These are phyloP conservation scores for Tetraodon nigroviridis DNA, from an alignment of 2,113 vertebrate species.

Conservation along the genomic window DNA sequence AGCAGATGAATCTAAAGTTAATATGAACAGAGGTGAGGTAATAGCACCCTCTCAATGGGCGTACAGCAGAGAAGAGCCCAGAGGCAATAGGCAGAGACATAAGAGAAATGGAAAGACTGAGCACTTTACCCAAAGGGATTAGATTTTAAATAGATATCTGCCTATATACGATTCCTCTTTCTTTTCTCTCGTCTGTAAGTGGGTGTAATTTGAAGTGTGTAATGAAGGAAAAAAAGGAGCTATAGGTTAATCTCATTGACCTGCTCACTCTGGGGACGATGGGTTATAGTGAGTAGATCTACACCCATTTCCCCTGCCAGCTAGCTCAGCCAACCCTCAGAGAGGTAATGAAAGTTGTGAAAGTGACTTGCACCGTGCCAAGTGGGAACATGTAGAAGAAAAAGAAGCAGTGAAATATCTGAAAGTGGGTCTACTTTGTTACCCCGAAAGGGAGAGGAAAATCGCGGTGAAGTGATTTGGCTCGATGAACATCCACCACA, in stretches of 20 bases:
- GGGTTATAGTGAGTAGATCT: conserved; percentile 65
- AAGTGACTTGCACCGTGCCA: conserved; percentile 32
- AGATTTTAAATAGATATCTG: conserved; percentile 74
- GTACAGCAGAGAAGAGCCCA: conserved; percentile 46
- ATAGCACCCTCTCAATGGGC: conserved; percentile 54
- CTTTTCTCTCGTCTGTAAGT: conserved; percentile 57
- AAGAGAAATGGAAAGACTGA: conserved; percentile 67
- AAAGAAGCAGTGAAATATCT: not conserved
- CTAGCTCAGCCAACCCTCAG: conserved; percentile 48
- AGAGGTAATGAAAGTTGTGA: conserved; percentile 69
- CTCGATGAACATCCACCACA: conserved; percentile 8
- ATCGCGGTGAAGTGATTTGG: conserved; percentile 1
- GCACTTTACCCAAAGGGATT: conserved; percentile 67
- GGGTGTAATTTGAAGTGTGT: conserved; percentile 67
- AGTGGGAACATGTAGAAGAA: not conserved
- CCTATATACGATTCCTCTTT: conserved; percentile 64
- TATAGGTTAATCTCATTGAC: conserved; percentile 77
- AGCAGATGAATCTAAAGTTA: conserved; percentile 58
- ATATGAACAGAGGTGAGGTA: conserved; percentile 59
- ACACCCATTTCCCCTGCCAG: conserved; percentile 50
- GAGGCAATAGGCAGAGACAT: conserved; percentile 67
- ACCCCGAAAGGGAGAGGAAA: conserved; percentile 15
- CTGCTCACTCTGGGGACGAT: conserved; percentile 60
- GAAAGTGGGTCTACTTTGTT: conserved; percentile 42
- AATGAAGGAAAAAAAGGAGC: conserved; percentile 64